A percentile compares a stretch with the other conserved stretches of the same genome.
These are phyloP conservation scores for Drosophila arawakana DNA, from an alignment of 1,140 invertebrate genomes.

Conservation along the genomic window DNA sequence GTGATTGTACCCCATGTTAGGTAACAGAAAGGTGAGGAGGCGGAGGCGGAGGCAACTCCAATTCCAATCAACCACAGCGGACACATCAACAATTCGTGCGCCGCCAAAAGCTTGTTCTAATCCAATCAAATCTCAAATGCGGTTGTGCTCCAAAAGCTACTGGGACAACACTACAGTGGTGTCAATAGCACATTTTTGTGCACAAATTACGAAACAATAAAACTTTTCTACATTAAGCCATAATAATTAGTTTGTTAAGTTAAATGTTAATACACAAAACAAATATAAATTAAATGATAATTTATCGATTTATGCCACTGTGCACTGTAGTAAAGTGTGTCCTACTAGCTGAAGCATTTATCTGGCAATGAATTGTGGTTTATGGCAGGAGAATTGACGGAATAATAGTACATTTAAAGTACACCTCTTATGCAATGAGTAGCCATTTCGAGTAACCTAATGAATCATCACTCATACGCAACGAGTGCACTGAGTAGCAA, in stretches of 20 bases:
- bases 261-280: not conserved
- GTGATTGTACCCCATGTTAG: not conserved
- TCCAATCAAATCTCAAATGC: constrained; percentile 74
- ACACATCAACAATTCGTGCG: constrained; percentile 60
- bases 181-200: not conserved
- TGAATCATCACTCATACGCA: constrained; percentile 21
- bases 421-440: constrained; percentile 13
- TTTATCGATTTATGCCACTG: constrained; percentile 8
- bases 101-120: constrained; percentile 73
- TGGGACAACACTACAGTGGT: constrained; percentile 13
- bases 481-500: constrained; percentile 5
- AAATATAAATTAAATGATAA: not conserved
- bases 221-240: not conserved
- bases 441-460: constrained; percentile 19
- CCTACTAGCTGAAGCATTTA: constrained; percentile 26
- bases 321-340: constrained; percentile 24
- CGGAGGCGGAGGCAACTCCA: constrained; percentile 6
- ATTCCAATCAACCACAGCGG: constrained; percentile 55
- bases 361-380: constrained; percentile 30
- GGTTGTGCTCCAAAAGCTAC: constrained; percentile 51
- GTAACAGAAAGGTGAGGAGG: not conserved
- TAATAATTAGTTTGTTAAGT: not conserved
- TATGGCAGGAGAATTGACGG: constrained; percentile 2
- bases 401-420: constrained; percentile 32
- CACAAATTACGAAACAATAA: not conserved